Conservation (phyloP, 2,113 vertebrate genomes). For the Podarcis muralis region DNA sequence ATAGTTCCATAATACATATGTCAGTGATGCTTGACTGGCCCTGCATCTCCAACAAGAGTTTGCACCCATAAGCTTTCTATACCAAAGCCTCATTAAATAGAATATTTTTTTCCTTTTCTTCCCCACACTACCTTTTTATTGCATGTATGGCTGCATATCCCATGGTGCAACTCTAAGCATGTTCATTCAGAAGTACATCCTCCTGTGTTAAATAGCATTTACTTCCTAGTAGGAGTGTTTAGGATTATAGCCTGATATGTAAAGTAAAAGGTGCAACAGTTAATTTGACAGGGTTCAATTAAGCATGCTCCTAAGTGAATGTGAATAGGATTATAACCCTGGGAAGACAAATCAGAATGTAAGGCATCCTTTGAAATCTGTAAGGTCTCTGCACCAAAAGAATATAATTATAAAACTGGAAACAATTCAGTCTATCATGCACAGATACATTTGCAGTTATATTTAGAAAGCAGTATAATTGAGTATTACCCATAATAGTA, state of each 20-base stretch:
- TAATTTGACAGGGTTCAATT: not conserved
- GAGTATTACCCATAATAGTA: not conserved
- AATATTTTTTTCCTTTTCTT: not conserved
- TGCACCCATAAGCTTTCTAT: not conserved
- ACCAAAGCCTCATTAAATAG: not conserved
- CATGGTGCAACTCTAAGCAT: not conserved
- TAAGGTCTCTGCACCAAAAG: not conserved
- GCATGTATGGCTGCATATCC: not conserved
- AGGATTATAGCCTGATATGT: not conserved
- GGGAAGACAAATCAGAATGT: not conserved
- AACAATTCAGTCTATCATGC: not conserved
- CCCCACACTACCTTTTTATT: not conserved
- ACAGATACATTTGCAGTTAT: not conserved
- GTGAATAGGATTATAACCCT: not conserved
- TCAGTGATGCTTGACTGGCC: not conserved
- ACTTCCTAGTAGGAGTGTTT: not conserved
- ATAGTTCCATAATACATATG: not conserved
- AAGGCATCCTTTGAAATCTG: not conserved
- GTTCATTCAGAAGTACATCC: not conserved
- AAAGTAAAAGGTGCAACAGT: not conserved
- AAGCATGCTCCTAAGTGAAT: not conserved
- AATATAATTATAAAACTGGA: not conserved
- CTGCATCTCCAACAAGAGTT: not conserved
- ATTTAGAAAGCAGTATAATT: not conserved
- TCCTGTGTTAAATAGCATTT: not conserved